Evolutionary conservation across 2,113 vertebrate genomes (phyloP).

Genomic region (Apteryx owenii): DNA sequence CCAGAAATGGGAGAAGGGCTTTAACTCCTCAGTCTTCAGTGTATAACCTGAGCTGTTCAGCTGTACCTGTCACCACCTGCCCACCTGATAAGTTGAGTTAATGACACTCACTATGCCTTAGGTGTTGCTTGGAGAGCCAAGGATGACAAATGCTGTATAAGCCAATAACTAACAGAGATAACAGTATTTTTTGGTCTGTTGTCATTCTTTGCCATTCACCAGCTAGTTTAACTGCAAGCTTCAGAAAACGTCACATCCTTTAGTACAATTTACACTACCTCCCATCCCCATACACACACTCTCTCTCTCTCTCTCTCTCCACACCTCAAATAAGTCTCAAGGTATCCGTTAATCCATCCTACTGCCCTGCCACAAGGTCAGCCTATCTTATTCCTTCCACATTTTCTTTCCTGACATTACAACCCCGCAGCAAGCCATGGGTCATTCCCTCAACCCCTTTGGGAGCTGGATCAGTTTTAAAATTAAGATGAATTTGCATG

Average conservation of each 20-base stretch:
- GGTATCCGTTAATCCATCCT: background rate
- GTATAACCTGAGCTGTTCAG: background rate
- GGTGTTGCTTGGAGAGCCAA: background rate
- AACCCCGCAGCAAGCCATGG: background rate
- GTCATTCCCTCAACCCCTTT: background rate
- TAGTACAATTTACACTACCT: background rate
- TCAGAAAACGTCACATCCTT: background rate
- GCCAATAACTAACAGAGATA: background rate
- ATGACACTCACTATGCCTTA: background rate
- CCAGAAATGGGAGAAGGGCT: background rate
- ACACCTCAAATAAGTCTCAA: background rate
- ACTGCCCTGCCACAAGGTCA: background rate
- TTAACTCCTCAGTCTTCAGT: background rate
- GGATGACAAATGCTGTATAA: background rate
- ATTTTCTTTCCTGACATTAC: background rate
- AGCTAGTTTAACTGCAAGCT: background rate
- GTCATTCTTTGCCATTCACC: background rate
- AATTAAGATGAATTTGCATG: background rate
- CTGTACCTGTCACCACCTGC: background rate
- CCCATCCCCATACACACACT: background rate
- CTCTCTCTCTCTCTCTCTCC: too few species aligned
- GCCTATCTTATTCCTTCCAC: background rate
- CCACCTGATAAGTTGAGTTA: background rate
- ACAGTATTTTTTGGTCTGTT: background rate
- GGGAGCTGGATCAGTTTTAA: background rate